Evolutionary conservation across 2,797 vertebrate species (phyloP), one percentile per base, ranked within the genome.

Genomic region (Anguilla marmorata): DNA sequence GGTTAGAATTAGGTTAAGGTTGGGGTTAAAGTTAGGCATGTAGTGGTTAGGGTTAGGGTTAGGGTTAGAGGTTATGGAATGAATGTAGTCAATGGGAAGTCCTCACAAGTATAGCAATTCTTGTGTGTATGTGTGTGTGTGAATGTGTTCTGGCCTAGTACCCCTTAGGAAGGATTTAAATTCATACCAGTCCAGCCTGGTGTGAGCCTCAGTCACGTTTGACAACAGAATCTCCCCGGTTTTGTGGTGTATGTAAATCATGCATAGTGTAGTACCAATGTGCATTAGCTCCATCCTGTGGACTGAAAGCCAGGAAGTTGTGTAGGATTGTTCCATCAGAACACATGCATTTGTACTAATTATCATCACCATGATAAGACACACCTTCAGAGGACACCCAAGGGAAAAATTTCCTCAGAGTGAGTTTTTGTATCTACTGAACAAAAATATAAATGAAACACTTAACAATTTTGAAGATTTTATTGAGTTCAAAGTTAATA

Each of bases 161-260:
- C 91, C 93, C 95, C 94, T 48, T 88, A 56, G 79, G 95, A 41
- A 69, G 66, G 21, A 16, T 87, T 83, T 95, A 94, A 96, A 96
- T 93, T 91, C 94, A 91, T 72, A 91, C 89, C 60, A 85, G 72
- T 90, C 87, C 90, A 93, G 87, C 88, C 88, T 83, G 84, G 90
- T 93, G 94, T 96, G 92, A 94, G 92, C 92, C 91, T 90, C 63
- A 93, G 90, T 79, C 63, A 89, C 91, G 93, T 93, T 94, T 87
- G 87, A 95, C 94, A 95, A 95, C 93, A 93, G 92, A 91, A 74
- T 74, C 92, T 94, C 93, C 92, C 91, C 93, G 92, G 92, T 95
- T 92, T 94, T 92, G 92, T 91, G 92, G 92, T 92, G 93, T 93
- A 94, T 95, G 95, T 95, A 96, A 93, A 94, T 95, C 95, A 92